phyloP scores from a whole-genome alignment of 2,888 invertebrate species.

The Maniola hyperantus region DNA sequence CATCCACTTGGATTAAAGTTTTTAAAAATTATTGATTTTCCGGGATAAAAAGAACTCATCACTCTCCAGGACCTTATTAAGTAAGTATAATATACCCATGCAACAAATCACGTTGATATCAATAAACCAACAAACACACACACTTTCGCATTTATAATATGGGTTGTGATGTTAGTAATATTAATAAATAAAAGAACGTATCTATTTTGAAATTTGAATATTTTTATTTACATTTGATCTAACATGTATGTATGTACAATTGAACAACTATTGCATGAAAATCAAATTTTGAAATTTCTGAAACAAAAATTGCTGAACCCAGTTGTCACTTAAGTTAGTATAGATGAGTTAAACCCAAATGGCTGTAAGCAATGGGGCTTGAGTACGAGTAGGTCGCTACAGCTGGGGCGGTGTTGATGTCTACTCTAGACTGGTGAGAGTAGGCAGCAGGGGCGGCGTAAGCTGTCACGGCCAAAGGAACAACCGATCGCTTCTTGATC shows the following conservation, averaged over 20 bases:
- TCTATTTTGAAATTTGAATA: background rate
- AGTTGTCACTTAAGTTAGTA: conserved; percentile 7
- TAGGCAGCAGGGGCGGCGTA: conserved; percentile 54
- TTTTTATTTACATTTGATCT: conserved; percentile 33
- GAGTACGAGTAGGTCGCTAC: conserved; percentile 48
- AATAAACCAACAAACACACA: too few relatives aligned
- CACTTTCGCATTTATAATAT: too few relatives aligned
- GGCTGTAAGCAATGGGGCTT: conserved; percentile 45
- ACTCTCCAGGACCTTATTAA: too few relatives aligned
- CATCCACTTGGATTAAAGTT: too few relatives aligned
- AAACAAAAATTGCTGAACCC: conserved; percentile 4
- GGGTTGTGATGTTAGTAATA: too few relatives aligned
- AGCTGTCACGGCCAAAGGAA: conserved; percentile 44
- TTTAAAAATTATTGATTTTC: too few relatives aligned
- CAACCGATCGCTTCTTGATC: conserved; percentile 62
- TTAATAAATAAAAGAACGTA: conserved; percentile 11
- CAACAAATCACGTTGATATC: too few relatives aligned
- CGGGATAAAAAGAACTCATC: too few relatives aligned
- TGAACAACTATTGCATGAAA: conserved; percentile 3
- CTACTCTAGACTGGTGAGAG: conserved; percentile 56
- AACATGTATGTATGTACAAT: conserved; percentile 27
- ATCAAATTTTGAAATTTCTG: conserved; percentile 18
- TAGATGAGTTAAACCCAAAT: conserved; percentile 31
- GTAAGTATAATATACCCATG: too few relatives aligned
- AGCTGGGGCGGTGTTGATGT: conserved; percentile 49